Evolutionary conservation across 2,113 vertebrate genomes (phyloP), one percentile per base, ranked within the genome.

Genomic region (Bubalus kerabau): DNA sequence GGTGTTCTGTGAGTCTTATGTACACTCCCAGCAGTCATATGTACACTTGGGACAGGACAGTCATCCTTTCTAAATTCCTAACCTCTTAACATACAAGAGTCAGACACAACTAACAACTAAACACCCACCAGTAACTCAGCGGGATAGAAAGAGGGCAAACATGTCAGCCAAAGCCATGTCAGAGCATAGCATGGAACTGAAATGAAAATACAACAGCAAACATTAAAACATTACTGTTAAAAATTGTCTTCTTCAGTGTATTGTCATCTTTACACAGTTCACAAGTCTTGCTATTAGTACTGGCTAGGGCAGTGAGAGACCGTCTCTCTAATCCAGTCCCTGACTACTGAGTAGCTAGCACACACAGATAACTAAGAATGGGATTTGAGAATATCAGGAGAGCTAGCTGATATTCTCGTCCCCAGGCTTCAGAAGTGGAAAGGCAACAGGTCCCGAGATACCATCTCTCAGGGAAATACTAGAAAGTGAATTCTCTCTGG

Each of bases 1-100:
- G n/a, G 8, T 62, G 19, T 10, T 36, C 46, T 19, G 3, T 32
- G 7, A 54, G 43, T 28, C 21, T 60, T 24, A 50, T 56, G 59
- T 5, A 17, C 1, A 24, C 28, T 6, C 30, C 8, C 16, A 9
- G 48, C 0, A 48, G 13, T 46, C 21, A 3, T 2, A 9, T 2
- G 6, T 16, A 23, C n/a, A 60, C 21, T 80, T 23, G 36, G 57
- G 40, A 24, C 15, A 26, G 6, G 12, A 17, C 23, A 40, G 16
- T 21, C 46, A 9, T 14, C 36, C 15, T 40, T 67, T 19, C 36
- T 15, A 67, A 81, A 28, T 2, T 32, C n/a, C 71, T 28, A 46
- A 15, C 8, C 3, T 50, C 67, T 91, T 26, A 54, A 62, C 4
- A 30, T 23, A 9, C 19, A 76, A 43, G 12, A 43, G 40, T 14